Conservation (phyloP, 2,113 vertebrate genomes). For the Brevimyrus niger region DNA sequence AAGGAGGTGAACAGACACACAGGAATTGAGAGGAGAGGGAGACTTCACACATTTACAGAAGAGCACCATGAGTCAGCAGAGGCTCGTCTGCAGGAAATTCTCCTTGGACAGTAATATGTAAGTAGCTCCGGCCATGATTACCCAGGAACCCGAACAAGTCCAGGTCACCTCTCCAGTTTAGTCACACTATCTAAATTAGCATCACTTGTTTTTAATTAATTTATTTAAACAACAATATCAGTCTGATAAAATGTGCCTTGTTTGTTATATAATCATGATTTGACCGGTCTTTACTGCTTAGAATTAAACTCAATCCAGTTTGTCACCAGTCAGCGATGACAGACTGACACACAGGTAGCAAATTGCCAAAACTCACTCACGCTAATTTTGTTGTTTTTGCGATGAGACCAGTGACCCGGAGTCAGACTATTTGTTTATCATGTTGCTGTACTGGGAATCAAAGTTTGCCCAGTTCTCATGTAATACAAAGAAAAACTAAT, state of each 20-base stretch:
- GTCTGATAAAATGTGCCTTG: not conserved
- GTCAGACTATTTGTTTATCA: not conserved
- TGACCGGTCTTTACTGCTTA: not conserved
- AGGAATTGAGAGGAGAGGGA: not conserved
- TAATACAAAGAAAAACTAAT: no score
- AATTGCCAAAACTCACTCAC: not conserved
- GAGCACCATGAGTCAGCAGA: conserved; percentile 36
- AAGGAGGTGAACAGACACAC: not conserved
- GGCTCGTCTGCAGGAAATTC: conserved; percentile 38
- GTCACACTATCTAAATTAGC: not conserved
- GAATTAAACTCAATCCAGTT: not conserved
- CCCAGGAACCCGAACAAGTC: not conserved
- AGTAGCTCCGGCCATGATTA: conserved; percentile 36
- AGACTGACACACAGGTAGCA: not conserved
- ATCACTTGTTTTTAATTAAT: not conserved
- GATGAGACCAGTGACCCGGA: not conserved
- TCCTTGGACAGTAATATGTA: conserved; percentile 54
- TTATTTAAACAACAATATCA: not conserved
- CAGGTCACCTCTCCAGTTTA: not conserved
- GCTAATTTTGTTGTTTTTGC: not conserved
- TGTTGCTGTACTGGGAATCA: not conserved
- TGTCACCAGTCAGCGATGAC: not conserved
- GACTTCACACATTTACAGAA: not conserved
- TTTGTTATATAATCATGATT: not conserved
- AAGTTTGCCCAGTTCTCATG: not conserved